Evolutionary conservation across 2,888 invertebrate genomes (phyloP).

Genomic region (Matsumyia berberina): DNA sequence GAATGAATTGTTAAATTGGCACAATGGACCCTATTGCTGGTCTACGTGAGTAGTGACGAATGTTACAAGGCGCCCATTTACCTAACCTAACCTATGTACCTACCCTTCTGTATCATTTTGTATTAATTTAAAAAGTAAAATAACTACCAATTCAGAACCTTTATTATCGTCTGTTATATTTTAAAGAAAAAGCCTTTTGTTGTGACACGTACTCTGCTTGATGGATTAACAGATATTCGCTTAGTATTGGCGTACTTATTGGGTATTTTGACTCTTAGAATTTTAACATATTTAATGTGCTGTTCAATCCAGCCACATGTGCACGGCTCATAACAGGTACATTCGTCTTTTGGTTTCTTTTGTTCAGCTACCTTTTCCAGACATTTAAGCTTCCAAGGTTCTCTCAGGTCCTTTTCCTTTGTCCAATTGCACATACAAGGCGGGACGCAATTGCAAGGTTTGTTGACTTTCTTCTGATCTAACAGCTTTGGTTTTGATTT

Average conservation of each 20-base stretch:
- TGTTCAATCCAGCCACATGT: not conserved
- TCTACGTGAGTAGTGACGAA: too few relatives aligned
- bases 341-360: not conserved
- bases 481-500: not conserved
- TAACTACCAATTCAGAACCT: too few relatives aligned
- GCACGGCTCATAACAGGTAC: not conserved
- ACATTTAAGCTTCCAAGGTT: constrained; percentile 68
- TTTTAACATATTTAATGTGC: not conserved
- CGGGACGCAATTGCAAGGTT: constrained; percentile 77
- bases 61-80: too few relatives aligned
- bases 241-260: constrained; percentile 16
- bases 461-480: not conserved
- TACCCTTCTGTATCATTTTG: too few relatives aligned
- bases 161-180: too few relatives aligned
- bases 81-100: too few relatives aligned
- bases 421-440: constrained; percentile 79
- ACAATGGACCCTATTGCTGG: too few relatives aligned
- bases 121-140: too few relatives aligned
- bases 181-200: too few relatives aligned
- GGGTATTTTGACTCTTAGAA: constrained; percentile 17
- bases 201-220: too few relatives aligned
- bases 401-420: constrained; percentile 27
- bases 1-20: too few relatives aligned
- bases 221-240: too few relatives aligned
- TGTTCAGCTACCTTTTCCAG: not conserved